Conservation (phyloP, 2,113 vertebrate genomes). For the Psophia crepitans region DNA sequence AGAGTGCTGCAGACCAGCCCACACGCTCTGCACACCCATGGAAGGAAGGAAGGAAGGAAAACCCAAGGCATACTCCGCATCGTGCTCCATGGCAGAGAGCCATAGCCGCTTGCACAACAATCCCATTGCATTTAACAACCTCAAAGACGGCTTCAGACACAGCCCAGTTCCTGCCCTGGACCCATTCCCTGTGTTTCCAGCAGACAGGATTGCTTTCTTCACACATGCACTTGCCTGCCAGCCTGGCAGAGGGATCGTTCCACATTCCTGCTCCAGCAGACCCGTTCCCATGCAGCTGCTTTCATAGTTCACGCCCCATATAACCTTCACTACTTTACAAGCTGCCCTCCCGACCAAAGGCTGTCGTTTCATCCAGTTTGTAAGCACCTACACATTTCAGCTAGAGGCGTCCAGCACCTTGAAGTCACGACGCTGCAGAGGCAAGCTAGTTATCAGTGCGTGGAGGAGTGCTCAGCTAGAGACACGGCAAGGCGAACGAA, state of each 20-base stretch:
- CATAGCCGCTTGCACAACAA: background rate
- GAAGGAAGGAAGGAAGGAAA: background rate
- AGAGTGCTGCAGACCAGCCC: background rate
- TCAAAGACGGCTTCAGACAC: background rate
- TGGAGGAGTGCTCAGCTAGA: background rate
- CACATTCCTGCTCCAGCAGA: background rate
- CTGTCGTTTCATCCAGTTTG: rapidly evolving
- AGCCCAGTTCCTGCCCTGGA: background rate
- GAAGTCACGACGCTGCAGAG: too few species aligned
- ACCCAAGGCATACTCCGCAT: background rate
- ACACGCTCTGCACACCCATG: background rate
- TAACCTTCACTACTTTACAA: background rate
- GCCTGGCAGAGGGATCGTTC: background rate
- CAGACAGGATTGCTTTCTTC: background rate
- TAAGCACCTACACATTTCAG: too few species aligned
- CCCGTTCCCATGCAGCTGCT: background rate
- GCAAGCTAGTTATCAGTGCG: background rate
- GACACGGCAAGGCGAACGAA: rapidly evolving
- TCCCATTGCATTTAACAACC: background rate
- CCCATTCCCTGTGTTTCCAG: background rate
- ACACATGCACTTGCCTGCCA: rapidly evolving
- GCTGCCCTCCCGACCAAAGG: background rate
- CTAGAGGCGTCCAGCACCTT: too few species aligned
- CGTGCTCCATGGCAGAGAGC: background rate
- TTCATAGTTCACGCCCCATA: rapidly evolving